Percentiles rank a stretch among this genome's conserved stretches.
These are phyloP conservation scores for Anthoscopus minutus DNA, from an alignment of 2,113 vertebrate genomes.

Conservation along the genomic window DNA sequence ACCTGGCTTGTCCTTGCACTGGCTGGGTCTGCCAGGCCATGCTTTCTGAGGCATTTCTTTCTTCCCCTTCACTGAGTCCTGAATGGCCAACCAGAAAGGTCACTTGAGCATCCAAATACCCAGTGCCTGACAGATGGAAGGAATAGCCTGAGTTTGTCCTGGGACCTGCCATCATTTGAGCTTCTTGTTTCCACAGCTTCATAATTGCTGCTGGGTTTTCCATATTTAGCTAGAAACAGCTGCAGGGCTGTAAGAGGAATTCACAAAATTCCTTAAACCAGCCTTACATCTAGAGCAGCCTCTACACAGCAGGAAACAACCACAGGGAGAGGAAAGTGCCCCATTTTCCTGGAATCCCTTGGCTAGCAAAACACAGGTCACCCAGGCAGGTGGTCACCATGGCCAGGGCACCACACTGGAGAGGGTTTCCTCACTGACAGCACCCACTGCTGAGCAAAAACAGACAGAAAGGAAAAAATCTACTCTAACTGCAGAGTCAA, in stretches of 20 bases:
- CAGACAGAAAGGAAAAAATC: background rate
- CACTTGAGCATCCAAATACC: background rate
- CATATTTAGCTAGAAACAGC: background rate
- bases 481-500: background rate
- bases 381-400: accelerated
- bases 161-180: background rate
- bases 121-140: background rate
- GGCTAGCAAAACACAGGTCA: background rate
- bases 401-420: background rate
- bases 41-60: background rate
- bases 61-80: background rate
- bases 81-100: background rate
- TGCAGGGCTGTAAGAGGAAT: background rate
- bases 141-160: background rate
- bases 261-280: background rate
- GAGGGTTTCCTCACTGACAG: background rate
- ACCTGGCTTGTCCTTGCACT: background rate
- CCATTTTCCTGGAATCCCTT: background rate
- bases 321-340: background rate
- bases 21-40: background rate
- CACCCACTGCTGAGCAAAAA: background rate
- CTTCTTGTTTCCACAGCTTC: background rate
- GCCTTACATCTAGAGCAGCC: background rate
- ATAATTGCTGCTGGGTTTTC: background rate
- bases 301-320: background rate